Evolutionary conservation across 2,113 vertebrate genomes (phyloP), one percentile per base, ranked within the genome.

Genomic region (Tragulus kanchil): DNA sequence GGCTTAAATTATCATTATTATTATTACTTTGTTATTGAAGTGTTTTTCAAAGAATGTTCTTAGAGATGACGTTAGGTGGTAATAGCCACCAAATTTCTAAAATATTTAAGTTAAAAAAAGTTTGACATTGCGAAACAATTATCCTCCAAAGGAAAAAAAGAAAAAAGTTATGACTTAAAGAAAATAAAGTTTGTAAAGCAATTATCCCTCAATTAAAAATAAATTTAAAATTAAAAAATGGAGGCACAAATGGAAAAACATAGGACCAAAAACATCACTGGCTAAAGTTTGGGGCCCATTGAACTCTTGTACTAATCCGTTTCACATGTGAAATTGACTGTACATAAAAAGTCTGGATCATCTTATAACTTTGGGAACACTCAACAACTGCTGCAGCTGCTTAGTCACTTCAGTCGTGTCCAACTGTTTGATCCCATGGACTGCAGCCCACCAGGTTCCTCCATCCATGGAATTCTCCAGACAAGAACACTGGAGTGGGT

Each of bases 1-100:
- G 15, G 75, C 52, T 94, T 84, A 78, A 65, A 28, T 82, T 56
- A 28, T 23, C n/a, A 28, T 88, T 19, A 31, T 48, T 4, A 50
- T 50, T 42, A 25, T 52, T 82, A 69, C 50, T 89, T 97, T 93
- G 50, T 42, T 79, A 81, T 2, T 19, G 8, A 93, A 91, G 56
- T 89, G 45, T 82, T 97, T 94, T 78, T 61, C 71, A 95, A 96
- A 96, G 73, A 89, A 85, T 83, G 36, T 28, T 67, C 78, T 23
- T 26, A 31, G 48, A 61, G 85, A 48, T 93, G 64, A 85, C 59
- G 92, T 90, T 71, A 95, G n/a, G 45, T 87, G 36, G 50, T 17
- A 73, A 79, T 54, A 73, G 7, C 4, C 19, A 71, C 3, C 58
- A 61, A 58, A 28, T 82, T 96, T 90, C 48, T 64, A 95, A 88